These are phyloP conservation scores for Mycetomoellerius zeteki DNA, from an alignment of 1,140 invertebrate species.

Conservation along the genomic window DNA sequence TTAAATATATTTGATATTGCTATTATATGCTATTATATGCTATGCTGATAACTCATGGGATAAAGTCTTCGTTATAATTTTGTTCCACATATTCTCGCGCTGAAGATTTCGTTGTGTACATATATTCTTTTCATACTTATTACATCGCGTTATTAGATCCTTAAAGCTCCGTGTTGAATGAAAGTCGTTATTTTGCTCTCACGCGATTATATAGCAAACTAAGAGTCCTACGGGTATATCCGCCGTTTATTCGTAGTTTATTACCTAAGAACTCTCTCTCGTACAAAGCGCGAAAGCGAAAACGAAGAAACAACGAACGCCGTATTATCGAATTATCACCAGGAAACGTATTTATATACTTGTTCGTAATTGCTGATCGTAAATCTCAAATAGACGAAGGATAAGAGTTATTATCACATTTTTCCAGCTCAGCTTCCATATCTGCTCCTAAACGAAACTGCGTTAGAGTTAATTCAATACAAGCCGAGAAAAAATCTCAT, in stretches of 20 bases:
- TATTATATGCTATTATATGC: not conserved
- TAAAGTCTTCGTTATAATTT: not conserved
- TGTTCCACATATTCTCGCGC: not conserved
- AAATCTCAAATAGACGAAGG: constrained; percentile 30
- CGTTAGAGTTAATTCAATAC: constrained; percentile 32
- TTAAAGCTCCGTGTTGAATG: not conserved
- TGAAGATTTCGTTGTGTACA: not conserved
- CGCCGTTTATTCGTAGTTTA: constrained; percentile 42
- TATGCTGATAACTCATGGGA: not conserved
- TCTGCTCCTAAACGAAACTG: not conserved
- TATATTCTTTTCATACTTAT: not conserved
- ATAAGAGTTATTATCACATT: constrained; percentile 20
- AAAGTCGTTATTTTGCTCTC: constrained; percentile 25
- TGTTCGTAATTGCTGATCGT: constrained; percentile 55
- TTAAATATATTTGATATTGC: no score
- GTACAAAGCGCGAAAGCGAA: not conserved
- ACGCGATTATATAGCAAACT: not conserved
- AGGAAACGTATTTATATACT: constrained; percentile 30
- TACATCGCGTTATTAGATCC: not conserved
- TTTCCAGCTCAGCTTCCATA: constrained; percentile 15
- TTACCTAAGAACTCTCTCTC: constrained; percentile 7
- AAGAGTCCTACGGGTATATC: constrained; percentile 20
- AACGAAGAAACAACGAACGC: constrained; percentile 37
- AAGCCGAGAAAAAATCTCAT: not conserved
- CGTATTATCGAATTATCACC: constrained; percentile 52